These are phyloP conservation scores for Heliornis fulica DNA, from an alignment of 2,113 vertebrate genomes.

Conservation along the genomic window DNA sequence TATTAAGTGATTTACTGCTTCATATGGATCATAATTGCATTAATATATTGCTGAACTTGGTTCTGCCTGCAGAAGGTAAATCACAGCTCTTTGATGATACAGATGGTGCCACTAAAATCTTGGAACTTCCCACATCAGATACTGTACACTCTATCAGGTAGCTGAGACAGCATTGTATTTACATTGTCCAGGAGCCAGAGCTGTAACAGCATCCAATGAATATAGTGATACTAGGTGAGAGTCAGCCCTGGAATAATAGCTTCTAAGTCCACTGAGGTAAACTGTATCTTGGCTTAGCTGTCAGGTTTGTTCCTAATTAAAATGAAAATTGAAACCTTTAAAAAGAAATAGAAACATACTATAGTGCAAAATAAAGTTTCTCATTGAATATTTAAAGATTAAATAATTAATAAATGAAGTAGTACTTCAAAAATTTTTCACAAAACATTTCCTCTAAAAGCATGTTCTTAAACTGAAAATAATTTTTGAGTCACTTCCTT, in stretches of 20 bases:
- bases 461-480: neutral
- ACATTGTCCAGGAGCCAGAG: neutral
- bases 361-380: neutral
- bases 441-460: conserved; percentile 21
- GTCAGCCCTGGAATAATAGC: neutral
- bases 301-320: neutral
- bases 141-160: neutral
- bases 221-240: neutral
- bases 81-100: neutral
- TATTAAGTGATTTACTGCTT: neutral
- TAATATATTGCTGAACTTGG: neutral
- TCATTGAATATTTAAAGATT: neutral
- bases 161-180: neutral
- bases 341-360: conserved; percentile 48
- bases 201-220: neutral
- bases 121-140: neutral
- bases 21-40: neutral
- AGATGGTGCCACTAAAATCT: neutral
- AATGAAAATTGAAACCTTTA: conserved; percentile 14
- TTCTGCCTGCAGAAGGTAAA: neutral
- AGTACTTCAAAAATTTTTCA: neutral
- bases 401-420: neutral
- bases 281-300: neutral
- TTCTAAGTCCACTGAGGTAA: neutral
- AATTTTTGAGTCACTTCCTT: conserved; percentile 39